Base-by-base conservation (phyloP, 2,888 invertebrate genomes). In the Agriopis aurantiaria region DNA sequence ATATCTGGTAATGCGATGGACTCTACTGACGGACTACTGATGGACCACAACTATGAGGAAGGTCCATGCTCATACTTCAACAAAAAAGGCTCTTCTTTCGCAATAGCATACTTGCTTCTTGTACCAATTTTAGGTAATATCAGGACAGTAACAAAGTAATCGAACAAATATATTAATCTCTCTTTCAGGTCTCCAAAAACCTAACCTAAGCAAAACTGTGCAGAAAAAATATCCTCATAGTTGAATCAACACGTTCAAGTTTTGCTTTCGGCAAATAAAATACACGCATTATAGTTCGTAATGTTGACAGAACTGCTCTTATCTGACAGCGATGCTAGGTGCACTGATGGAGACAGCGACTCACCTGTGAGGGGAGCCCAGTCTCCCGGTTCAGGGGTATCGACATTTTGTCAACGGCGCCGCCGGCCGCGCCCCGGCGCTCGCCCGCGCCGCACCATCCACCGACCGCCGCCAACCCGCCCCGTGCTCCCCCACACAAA, bases 361-460 rank as follows among this genome's bases (percentile, higher is more conserved):
- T 93, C 90, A 93, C 93, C 94, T 94, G 93, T 78, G 93, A 88
- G 82, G 94, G 91, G 85, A 94, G 91, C 81, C 91, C 91, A 75
- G 93, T 91, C 84, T 95, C 94, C 92, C 94, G 90, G 88, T 88
- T 89, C 82, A 93, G 89, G 90, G 94, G 93, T 93, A 94, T 94
- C 91, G 94, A 94, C 94, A 94, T 94, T 91, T 93, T 87, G 90
- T 91, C 88, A 92, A 90, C 91, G 92, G 91, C 92, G 92, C 90
- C 91, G 91, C 92, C 91, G 92, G 92, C 92, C 92, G 91, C 93
- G 87, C 92, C 92, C 92, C 92, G 92, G 92, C 92, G 91, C 89
- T 91, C 91, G 87, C 89, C 85, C 91, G 87, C 89, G 88, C 86
- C 88, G 86, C 88, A 89, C 91, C 93, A 93, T 93, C 92, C 92